Percentiles rank a stretch among this genome's conserved stretches.
These are phyloP conservation scores for Sebastes diaconus DNA, from an alignment of 2,797 vertebrate genomes.

Conservation along the genomic window DNA sequence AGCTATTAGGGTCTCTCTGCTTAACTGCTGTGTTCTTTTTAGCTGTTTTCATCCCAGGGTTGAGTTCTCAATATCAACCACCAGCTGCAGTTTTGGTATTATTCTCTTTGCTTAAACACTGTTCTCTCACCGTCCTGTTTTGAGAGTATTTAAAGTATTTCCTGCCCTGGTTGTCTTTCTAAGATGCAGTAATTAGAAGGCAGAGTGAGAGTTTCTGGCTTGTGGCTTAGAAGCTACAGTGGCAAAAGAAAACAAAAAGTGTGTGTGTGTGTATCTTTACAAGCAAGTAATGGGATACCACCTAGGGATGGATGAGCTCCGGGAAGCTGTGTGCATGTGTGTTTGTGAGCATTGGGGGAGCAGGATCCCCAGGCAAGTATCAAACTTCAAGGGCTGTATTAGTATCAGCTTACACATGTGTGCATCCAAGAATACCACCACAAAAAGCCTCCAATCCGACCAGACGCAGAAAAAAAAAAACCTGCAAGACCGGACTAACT, in stretches of 20 bases:
- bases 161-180: conserved; percentile 42
- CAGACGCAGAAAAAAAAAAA: conserved; percentile 17
- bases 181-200: conserved; percentile 53
- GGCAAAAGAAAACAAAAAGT: conserved; percentile 60
- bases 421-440: conserved; percentile 65
- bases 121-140: conserved; percentile 15
- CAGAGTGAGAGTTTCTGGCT: conserved; percentile 61
- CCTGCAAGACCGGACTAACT: conserved; percentile 33
- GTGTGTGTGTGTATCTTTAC: conserved; percentile 47
- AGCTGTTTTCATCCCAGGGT: neutral
- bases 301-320: conserved; percentile 73
- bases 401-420: conserved; percentile 77
- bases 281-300: conserved; percentile 72
- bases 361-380: conserved; percentile 80
- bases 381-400: conserved; percentile 83
- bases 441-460: conserved; percentile 49
- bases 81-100: neutral
- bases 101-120: conserved; percentile 1
- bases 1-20: conserved; percentile 6
- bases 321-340: conserved; percentile 58
- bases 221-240: conserved; percentile 62
- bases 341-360: conserved; percentile 52
- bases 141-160: conserved; percentile 43
- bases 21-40: neutral
- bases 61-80: neutral